These are phyloP conservation scores for Pseudomugil gertrudae DNA, from an alignment of 2,797 vertebrate genomes.

Conservation along the genomic window DNA sequence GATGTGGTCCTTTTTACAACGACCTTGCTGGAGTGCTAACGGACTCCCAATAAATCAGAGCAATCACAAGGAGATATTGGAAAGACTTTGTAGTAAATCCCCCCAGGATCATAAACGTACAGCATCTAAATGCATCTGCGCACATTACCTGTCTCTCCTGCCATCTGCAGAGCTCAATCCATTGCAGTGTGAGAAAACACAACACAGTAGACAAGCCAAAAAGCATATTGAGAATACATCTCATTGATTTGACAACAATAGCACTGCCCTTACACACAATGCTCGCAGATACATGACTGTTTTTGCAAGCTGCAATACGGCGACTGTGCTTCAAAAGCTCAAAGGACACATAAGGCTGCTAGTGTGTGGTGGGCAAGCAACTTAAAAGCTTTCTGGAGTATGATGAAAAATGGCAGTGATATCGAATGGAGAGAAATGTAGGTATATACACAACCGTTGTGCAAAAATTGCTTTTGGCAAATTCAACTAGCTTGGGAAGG, in stretches of 20 bases:
- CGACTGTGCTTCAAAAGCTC: neutral
- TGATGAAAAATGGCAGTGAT: neutral
- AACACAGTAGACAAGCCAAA: conserved; percentile 4
- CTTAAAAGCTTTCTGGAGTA: neutral
- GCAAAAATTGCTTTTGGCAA: no score
- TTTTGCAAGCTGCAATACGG: neutral
- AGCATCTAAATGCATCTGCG: conserved; percentile 59
- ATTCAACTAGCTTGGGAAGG: neutral
- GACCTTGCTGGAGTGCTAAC: conserved; percentile 65
- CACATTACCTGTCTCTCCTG: conserved; percentile 36
- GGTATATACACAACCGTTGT: no score
- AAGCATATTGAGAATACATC: neutral
- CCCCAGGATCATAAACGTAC: conserved; percentile 63
- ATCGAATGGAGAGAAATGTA: neutral
- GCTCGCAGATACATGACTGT: neutral
- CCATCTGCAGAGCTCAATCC: neutral
- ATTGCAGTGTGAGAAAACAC: neutral
- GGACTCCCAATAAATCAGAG: conserved; percentile 74
- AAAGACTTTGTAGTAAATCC: conserved; percentile 71
- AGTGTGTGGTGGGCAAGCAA: neutral
- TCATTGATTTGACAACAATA: neutral
- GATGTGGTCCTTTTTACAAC: conserved; percentile 70
- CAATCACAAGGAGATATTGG: conserved; percentile 71
- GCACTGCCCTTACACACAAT: neutral
- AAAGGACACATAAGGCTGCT: neutral